Evolutionary conservation across 2,888 invertebrate species (phyloP).

Genomic region (Rhogogaster chlorosoma): DNA sequence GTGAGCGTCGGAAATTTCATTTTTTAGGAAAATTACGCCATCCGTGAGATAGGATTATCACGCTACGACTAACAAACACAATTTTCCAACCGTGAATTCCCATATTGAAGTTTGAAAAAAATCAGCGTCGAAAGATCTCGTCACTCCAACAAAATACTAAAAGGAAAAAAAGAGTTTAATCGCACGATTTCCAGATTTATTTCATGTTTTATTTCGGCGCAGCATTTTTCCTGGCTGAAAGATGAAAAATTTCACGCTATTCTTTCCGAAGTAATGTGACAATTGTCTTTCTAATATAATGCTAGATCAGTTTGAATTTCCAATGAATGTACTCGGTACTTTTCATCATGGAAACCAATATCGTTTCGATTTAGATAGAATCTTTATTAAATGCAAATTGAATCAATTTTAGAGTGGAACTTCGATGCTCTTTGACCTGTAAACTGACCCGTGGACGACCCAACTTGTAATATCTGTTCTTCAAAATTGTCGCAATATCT

Average conservation of each 20-base stretch:
- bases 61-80: conserved; percentile 32
- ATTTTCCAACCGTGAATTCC: conserved; percentile 16
- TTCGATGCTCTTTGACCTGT: conserved; percentile 17
- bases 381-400: conserved; percentile 11
- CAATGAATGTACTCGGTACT: neutral
- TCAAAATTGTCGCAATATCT: neutral
- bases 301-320: neutral
- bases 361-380: neutral
- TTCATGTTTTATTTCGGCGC: neutral
- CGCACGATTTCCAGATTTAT: neutral
- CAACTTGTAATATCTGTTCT: neutral
- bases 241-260: neutral
- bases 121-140: neutral
- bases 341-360: neutral
- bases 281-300: neutral
- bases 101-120: conserved; percentile 7
- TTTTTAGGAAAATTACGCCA: conserved; percentile 33
- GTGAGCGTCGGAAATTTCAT: conserved; percentile 32
- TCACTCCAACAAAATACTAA: neutral
- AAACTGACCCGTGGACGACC: conserved; percentile 5
- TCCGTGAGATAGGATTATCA: conserved; percentile 43
- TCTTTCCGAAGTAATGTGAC: neutral
- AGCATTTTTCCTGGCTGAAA: neutral
- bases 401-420: neutral
- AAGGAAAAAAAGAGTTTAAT: neutral